Percentiles rank a stretch among this genome's conserved stretches.
Conservation (phyloP, 92 coral and sea anemone genomes). For the Epizoanthus stellaris region DNA sequence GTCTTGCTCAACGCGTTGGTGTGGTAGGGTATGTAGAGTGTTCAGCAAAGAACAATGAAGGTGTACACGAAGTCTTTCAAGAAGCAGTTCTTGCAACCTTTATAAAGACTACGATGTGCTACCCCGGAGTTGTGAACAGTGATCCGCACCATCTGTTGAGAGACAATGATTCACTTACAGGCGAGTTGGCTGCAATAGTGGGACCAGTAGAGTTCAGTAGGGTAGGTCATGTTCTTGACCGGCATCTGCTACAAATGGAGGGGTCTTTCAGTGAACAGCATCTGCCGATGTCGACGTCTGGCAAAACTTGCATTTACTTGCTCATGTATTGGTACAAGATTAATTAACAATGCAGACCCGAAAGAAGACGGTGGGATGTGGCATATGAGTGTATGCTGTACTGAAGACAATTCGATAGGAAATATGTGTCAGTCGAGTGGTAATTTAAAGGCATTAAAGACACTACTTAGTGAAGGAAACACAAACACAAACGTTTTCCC, state of each 20-base stretch:
- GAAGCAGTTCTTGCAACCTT: constrained; percentile 36
- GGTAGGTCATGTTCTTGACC: not conserved
- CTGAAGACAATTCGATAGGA: not conserved
- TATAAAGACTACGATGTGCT: not conserved
- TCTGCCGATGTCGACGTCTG: not conserved
- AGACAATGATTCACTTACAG: not conserved
- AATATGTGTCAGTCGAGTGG: not conserved
- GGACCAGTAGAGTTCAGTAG: not conserved
- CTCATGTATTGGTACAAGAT: not conserved
- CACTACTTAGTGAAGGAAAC: not conserved
- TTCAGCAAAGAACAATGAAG: not conserved
- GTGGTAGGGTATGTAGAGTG: constrained; percentile 43
- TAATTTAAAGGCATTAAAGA: not conserved
- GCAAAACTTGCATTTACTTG: not conserved
- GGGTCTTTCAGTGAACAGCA: not conserved
- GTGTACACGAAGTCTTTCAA: constrained; percentile 36
- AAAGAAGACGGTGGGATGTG: not conserved
- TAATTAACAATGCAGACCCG: not conserved
- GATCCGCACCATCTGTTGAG: not conserved
- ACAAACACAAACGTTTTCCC: not conserved
- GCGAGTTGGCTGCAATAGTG: not conserved
- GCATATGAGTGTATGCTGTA: not conserved
- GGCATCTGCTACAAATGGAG: not conserved
- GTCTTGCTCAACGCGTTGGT: constrained; percentile 28
- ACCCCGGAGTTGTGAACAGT: not conserved